Base-by-base conservation (phyloP, 2,797 vertebrate species). In the Epinephelus awoara region DNA sequence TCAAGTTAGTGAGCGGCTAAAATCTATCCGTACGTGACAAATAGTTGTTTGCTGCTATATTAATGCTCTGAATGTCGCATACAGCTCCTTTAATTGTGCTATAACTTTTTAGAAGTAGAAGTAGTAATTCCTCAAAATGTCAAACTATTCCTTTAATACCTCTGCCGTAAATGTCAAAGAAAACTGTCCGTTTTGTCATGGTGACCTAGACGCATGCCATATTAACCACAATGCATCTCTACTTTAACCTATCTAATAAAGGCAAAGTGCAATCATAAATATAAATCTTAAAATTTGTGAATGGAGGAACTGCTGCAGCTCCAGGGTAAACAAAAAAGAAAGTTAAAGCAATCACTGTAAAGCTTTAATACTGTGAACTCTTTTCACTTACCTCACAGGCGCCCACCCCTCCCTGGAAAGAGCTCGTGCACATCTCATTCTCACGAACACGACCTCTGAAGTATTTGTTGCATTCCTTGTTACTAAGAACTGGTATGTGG, bases 371-470 rank as follows among this genome's bases (percentile, higher is more conserved):
- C 5, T 38, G 6, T 66, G 25, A 12, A 52, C 12, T 14, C 6
- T 49, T 75, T 42, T 13, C 19, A 86, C 94, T 80, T 89, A 99
- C 98, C 97, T 99, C 98, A 2, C 98, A 99, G 62, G 98, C 97
- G 0, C 98, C 98, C 1, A 96, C 95, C 0, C 96, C 96, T 0
- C 91, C 94, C 0, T 88, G 84, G 84, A 97, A 93, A 0, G 96
- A 93, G 40, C 78, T 87, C 0, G 98, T 98, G 91, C 98, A 99
- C 95, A 99, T 97, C 92, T 99, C 98, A 0, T 92, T 97, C 83
- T 98, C 97, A 13, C 93, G 96, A 17, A 98, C 92, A 0, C 95
- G 96, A 67, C 96, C 96, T 7, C 95, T 95, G 89, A 97, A 95
- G 3, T 95, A 96, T 11, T 67, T 75, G 12, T 97, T 96, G 91